Evolutionary conservation across 2,888 invertebrate genomes (phyloP).

Genomic region (Cryptocephalus primarius): DNA sequence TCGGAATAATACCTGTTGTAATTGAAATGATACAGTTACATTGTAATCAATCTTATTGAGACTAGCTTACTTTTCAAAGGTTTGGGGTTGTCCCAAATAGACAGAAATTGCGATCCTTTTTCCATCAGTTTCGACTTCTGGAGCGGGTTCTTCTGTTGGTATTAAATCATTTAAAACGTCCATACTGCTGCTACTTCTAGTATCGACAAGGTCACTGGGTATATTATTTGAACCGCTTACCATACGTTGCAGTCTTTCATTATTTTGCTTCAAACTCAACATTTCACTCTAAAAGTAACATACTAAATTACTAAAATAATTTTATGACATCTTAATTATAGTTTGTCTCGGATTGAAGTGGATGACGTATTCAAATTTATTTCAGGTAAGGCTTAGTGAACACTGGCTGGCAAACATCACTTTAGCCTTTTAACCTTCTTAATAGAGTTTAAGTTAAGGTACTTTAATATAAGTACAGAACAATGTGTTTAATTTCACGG

Average conservation of each 20-base stretch:
- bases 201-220: constrained; percentile 26
- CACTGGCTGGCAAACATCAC: no score
- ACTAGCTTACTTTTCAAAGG: constrained; percentile 42
- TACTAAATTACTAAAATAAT: constrained; percentile 2
- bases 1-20: constrained; percentile 31
- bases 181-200: constrained; percentile 29
- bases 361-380: not conserved
- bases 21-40: not conserved
- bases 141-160: constrained; percentile 29
- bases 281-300: constrained; percentile 71
- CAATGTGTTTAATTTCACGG: no score
- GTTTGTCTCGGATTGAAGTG: not conserved
- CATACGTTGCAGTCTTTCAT: constrained; percentile 83
- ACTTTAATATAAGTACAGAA: no score
- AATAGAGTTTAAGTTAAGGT: no score
- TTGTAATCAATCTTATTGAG: not conserved
- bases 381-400: no score
- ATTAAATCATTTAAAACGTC: constrained; percentile 35
- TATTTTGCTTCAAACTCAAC: constrained; percentile 92
- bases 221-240: constrained; percentile 42
- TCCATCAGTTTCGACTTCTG: constrained; percentile 52
- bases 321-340: not conserved
- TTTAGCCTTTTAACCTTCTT: no score
- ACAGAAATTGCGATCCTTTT: constrained; percentile 82
- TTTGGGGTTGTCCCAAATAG: constrained; percentile 73